Conservation (phyloP, 1,140 invertebrate genomes). For the Araneus ventricosus region DNA sequence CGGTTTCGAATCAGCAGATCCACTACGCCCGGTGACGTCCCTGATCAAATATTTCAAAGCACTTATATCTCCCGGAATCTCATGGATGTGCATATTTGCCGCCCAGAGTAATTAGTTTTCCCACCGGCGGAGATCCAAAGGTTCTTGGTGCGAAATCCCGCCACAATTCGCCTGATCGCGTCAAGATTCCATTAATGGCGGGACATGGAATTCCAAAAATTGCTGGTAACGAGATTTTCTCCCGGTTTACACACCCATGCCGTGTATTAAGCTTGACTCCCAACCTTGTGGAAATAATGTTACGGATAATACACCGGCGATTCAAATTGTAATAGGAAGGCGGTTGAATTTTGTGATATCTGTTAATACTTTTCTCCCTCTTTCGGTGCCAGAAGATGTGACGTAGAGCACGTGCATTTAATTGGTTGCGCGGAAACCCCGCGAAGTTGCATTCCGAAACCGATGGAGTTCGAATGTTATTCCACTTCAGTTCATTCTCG, state of each 20-base stretch:
- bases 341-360: constrained; percentile 64
- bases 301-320: constrained; percentile 52
- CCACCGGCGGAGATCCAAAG: constrained; percentile 14
- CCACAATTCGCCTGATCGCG: constrained; percentile 43
- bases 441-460: constrained; percentile 55
- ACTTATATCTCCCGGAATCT: constrained; percentile 53
- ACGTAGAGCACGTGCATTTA: constrained; percentile 54
- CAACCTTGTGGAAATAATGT: background rate
- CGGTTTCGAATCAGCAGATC: constrained; percentile 5
- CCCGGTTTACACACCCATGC: constrained; percentile 36
- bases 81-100: constrained; percentile 14
- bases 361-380: constrained; percentile 48
- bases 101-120: constrained; percentile 66
- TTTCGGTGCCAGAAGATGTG: background rate
- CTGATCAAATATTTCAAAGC: constrained; percentile 67
- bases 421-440: constrained; percentile 56
- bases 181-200: constrained; percentile 69
- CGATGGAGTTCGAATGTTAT: constrained; percentile 64
- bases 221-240: constrained; percentile 64
- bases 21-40: background rate
- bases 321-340: constrained; percentile 47
- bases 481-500: constrained; percentile 45
- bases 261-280: background rate
- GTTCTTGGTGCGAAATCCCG: constrained; percentile 4
- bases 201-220: constrained; percentile 67